A percentile compares a stretch with the other conserved stretches of the same genome.
These are phyloP conservation scores for Priapulus caudatus DNA, from an alignment of 2,888 invertebrate genomes.

Conservation along the genomic window DNA sequence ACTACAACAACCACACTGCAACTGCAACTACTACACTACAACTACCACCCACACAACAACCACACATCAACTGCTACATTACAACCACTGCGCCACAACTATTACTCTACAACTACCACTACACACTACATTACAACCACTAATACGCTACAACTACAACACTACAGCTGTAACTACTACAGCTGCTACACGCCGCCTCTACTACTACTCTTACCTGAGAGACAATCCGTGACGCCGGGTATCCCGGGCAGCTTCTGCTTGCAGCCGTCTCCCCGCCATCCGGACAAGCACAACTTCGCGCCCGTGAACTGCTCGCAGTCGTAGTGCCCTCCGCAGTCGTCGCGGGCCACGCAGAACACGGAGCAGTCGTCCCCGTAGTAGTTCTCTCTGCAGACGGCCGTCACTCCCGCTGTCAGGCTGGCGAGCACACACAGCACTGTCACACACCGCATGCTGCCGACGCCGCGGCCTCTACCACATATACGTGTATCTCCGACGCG, in stretches of 20 bases:
- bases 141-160: too few relatives aligned
- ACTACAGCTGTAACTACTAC: background rate
- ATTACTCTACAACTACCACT: background rate
- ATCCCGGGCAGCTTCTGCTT: slow-evolving; percentile 34
- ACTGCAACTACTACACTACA: too few relatives aligned
- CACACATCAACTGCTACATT: too few relatives aligned
- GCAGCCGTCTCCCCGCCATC: slow-evolving; percentile 70
- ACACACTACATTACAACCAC: background rate
- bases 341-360: slow-evolving; percentile 39
- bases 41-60: too few relatives aligned
- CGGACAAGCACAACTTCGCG: slow-evolving; percentile 70
- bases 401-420: background rate
- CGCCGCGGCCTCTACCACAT: too few relatives aligned
- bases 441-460: too few relatives aligned
- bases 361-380: slow-evolving; percentile 41
- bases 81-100: too few relatives aligned
- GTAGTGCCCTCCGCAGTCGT: slow-evolving; percentile 78
- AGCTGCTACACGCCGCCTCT: background rate
- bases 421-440: background rate
- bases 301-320: slow-evolving; percentile 68
- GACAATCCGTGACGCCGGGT: background rate
- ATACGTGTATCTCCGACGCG: too few relatives aligned
- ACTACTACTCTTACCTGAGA: background rate
- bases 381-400: slow-evolving; percentile 37
- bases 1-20: too few relatives aligned